These are phyloP conservation scores for Drepana falcataria DNA, from an alignment of 2,888 invertebrate species.

Conservation along the genomic window DNA sequence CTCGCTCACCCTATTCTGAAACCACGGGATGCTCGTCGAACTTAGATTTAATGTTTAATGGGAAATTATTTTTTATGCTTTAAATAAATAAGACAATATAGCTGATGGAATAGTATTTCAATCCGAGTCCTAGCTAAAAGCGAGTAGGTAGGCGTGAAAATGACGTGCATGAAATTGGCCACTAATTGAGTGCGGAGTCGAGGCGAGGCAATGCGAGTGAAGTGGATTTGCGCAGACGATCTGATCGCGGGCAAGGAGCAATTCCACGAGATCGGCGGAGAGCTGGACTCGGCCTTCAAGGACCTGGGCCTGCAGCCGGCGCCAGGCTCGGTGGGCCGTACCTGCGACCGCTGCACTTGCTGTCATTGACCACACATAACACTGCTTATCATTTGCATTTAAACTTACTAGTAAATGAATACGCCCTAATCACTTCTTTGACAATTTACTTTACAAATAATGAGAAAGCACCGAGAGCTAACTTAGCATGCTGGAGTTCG, in stretches of 20 bases:
- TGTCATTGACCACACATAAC: constrained; percentile 48
- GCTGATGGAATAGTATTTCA: constrained; percentile 70
- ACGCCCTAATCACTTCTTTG: constrained; percentile 25
- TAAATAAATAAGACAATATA: constrained; percentile 56
- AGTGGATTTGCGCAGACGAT: constrained; percentile 83
- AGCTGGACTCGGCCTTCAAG: constrained; percentile 93
- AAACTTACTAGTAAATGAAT: constrained; percentile 22
- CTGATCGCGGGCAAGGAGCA: constrained; percentile 92
- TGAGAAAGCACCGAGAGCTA: constrained; percentile 19
- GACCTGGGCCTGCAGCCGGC: constrained; percentile 72
- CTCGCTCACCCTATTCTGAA: constrained; percentile 7
- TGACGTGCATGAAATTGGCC: constrained; percentile 43
- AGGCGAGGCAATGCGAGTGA: constrained; percentile 23
- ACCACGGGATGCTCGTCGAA: constrained; percentile 10
- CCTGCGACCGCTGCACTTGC: constrained; percentile 67
- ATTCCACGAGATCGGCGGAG: constrained; percentile 94
- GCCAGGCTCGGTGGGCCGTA: constrained; percentile 14
- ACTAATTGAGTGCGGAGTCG: constrained; percentile 17
- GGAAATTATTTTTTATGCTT: constrained; percentile 44
- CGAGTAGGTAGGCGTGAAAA: constrained; percentile 9
- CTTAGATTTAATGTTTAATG: constrained; percentile 15
- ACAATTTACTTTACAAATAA: constrained; percentile 13
- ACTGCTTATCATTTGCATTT: constrained; percentile 53
- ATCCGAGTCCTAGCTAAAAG: constrained; percentile 15
- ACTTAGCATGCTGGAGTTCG: constrained; percentile 37